Conservation (phyloP, 1,140 invertebrate species). For the Drosophila neocordata region DNA sequence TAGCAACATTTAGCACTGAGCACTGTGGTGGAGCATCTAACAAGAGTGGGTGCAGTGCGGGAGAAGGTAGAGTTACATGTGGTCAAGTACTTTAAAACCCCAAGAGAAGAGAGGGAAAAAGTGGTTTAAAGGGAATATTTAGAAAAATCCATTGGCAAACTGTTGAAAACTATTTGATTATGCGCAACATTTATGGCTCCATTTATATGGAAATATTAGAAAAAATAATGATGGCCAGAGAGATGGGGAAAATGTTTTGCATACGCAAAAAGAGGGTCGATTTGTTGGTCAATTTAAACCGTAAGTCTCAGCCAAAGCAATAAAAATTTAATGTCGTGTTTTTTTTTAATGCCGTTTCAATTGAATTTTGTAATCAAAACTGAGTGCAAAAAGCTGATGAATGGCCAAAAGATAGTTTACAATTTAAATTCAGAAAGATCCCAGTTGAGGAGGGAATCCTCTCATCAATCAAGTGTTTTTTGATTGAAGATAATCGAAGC, state of each 20-base stretch:
- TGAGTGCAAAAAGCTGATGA: slow-evolving; percentile 41
- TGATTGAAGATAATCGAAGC: slow-evolving; percentile 77
- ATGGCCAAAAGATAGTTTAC: slow-evolving; percentile 18
- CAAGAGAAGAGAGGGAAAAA: slow-evolving; percentile 1
- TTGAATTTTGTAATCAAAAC: slow-evolving; percentile 44
- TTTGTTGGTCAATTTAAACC: neutral
- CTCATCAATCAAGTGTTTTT: slow-evolving; percentile 70
- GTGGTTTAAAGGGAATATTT: too few relatives aligned
- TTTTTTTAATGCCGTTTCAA: neutral
- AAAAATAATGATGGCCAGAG: slow-evolving; percentile 7
- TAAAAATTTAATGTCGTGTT: neutral
- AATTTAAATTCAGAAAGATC: slow-evolving; percentile 44
- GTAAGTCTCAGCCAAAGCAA: neutral
- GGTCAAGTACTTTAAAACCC: slow-evolving; percentile 38
- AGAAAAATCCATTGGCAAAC: neutral
- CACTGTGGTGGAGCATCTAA: neutral
- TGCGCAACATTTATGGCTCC: slow-evolving; percentile 43
- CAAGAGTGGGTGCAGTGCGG: neutral
- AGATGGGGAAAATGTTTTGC: neutral
- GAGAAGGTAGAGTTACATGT: slow-evolving; percentile 26
- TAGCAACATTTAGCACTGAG: slow-evolving; percentile 58
- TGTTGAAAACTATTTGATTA: slow-evolving; percentile 47
- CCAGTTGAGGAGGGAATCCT: slow-evolving; percentile 7
- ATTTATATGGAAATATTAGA: slow-evolving; percentile 64
- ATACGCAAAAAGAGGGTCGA: neutral